Base-by-base conservation (phyloP, 1,140 invertebrate genomes). In the Zaprionus vittiger region DNA sequence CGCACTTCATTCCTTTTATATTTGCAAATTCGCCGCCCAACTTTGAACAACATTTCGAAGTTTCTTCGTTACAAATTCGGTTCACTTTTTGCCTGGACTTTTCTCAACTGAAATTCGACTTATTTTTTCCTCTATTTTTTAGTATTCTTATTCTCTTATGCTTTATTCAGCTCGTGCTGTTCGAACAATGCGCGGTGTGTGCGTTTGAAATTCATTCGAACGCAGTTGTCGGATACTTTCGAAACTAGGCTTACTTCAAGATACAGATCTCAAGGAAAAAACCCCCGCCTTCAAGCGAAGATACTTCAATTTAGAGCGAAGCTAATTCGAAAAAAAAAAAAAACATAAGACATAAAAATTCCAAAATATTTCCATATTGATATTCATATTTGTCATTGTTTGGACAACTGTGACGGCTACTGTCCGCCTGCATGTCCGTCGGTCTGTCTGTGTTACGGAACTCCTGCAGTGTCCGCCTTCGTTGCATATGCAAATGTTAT, bases 321-420 rank as follows among this genome's bases (percentile, higher is more conserved):
- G 14, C 79, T 90, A 90, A 90, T 85, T 80, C 73, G 47, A 31
- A 28, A 49, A 38, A 55, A 60, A 54, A 28, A 47, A 41, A 54
- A 56, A 52, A 47, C 22, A 34, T 14, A 28, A 22, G 2, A 24
- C 12, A 49, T 15, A 59, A 73, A 73, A 84, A 79, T 64, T 54
- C 68, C 54, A 12, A 49, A 49, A 68, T 63, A 68, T 69, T 78
- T 79, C 66, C 76, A 79, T 79, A 79, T 79, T 75, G 72, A 77
- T 79, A 84, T 69, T 90, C 67, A 73, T 81, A 90, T 84, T 81
- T 87, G 74, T 81, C 77, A 90, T 90, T 89, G 85, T 89, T 86
- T 86, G 57, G 83, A 89, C 82, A 82, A 74, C 61, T 64, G 52
- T 54, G 41, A 47, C 61, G 34, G 73, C 80, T 72, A 60, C 70